Evolutionary conservation across 2,888 invertebrate species (phyloP), one percentile per base, ranked within the genome.

Genomic region (Latrodectus hesperus): DNA sequence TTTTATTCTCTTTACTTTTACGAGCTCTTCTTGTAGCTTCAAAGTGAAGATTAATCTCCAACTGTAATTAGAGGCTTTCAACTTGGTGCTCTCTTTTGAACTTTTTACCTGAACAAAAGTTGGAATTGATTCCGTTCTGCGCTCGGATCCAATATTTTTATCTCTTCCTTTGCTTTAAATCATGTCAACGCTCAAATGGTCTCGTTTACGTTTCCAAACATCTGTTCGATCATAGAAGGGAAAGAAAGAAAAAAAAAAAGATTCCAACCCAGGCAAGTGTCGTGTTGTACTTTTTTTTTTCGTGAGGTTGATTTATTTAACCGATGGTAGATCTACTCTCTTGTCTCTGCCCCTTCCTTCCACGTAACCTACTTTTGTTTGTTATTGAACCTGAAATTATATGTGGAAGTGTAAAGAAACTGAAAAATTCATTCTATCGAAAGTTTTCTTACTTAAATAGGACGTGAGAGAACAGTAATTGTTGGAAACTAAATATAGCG

Each of bases 171-270:
- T 60, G 60, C 60, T 60, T 60, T 60, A 60, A 60, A 60, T 60
- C 60, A 60, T 60, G 60, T 60, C 60, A 60, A 12, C 60, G n/a
- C 12, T 38, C 60, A 16, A 60, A 60, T 60, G n/a, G 60, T n/a
- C n/a, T 60, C 60, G 60, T 60, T 60, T 60, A 60, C n/a, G 60
- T 60, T n/a, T 60, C n/a, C 60, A 60, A 60, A 60, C 60, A 60
- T 60, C 60, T 60, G 60, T 60, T 60, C 60, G n/a, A 60, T 16
- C 60, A 12, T 60, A 60, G 12, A 4, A 38, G 4, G 60, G 60
- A 60, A 16, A 16, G n/a, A 16, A 60, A 60, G 60, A 60, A 60
- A 60, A 14, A 60, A 6, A 60, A 60, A 60, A 60, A 60, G n/a
- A 16, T 60, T 60, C 55, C 60, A 60, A 60, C 12, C n/a, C 60